Evolutionary conservation across 1,140 invertebrate species (phyloP), one percentile per base, ranked within the genome.

Genomic region (Caenorhabditis latens): DNA sequence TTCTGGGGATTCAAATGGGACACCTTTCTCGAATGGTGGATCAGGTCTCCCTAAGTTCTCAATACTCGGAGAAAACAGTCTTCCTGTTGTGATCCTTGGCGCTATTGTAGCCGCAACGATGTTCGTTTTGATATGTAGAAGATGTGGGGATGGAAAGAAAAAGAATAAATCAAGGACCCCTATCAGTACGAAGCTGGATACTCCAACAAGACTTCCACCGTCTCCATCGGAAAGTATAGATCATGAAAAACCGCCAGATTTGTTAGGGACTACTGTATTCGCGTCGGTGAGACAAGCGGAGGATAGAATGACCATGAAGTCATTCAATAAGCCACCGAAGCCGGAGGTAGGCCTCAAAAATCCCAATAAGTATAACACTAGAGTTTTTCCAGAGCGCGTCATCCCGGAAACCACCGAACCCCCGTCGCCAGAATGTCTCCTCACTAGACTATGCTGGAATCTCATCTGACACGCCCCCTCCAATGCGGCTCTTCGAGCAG

Each of bases 401-500:
- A 9, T 42, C 84, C 7, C 67, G 67, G n/a, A 75, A 75, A 48
- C 67, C 67, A 7, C 67, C 67, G n/a, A 65, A 86, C 53, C 48
- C 71, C 19, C 16, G 50, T 13, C 32, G 71, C 58, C 46, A 82
- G 48, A 53, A 79, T 24, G 42, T 71, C 7, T 67, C 85, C 0
- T 86, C 85, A 9, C 42, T 86, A 19, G 85, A 86, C 40, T 86
- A 86, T 46, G 85, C 85, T 40, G 85, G 85, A 58, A 24, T 86
- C 7, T 40, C 53, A 19, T 82, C 85, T 21, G 85, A 86, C 19
- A 82, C 85, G 5, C 53, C 85, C 9, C 57, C 84, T 24, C 24
- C 85, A n/a, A 86, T 86, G 85, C 85, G 63, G 0, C 75, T 86
- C 11, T 86, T 86, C 63, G 42, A 67, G 24, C 85, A 86, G 83